Conservation (phyloP, 2,888 invertebrate species). For the Acanthoscelides obtectus region DNA sequence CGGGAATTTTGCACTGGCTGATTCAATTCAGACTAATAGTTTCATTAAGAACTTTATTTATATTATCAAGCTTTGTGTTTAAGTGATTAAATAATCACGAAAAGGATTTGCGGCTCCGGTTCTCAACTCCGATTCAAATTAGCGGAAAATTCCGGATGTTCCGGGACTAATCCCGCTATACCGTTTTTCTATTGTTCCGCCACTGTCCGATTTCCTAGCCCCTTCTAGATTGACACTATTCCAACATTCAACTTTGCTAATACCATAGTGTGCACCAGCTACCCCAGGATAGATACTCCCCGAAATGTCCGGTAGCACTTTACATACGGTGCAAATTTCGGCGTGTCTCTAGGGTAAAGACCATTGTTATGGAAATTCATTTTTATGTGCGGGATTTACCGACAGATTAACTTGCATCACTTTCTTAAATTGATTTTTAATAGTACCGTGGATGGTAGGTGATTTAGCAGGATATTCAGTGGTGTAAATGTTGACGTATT, state of each 20-base stretch:
- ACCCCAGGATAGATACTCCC: conserved; percentile 1
- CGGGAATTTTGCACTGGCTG: too few species aligned
- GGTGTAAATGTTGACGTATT: too few species aligned
- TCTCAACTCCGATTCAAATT: too few species aligned
- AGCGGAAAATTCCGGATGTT: too few species aligned
- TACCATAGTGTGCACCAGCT: background rate
- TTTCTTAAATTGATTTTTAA: background rate
- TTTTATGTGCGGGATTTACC: conserved; percentile 17
- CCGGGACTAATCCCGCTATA: too few species aligned
- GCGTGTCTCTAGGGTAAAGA: conserved; percentile 28
- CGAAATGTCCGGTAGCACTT: conserved; percentile 39
- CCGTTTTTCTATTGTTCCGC: background rate
- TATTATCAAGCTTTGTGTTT: too few species aligned
- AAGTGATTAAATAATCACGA: too few species aligned
- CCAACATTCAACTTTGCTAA: background rate
- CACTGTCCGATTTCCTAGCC: conserved; percentile 10
- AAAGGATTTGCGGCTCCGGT: too few species aligned
- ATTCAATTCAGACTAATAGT: too few species aligned
- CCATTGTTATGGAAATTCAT: conserved; percentile 30
- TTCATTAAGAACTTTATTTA: too few species aligned
- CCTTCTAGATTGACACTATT: background rate
- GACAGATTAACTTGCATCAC: background rate
- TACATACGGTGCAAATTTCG: conserved; percentile 40
- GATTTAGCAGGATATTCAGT: background rate
- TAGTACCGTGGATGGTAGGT: background rate